phyloP scores from a whole-genome alignment of 2,797 vertebrate species.

The Odontamblyopus lacepedii region DNA sequence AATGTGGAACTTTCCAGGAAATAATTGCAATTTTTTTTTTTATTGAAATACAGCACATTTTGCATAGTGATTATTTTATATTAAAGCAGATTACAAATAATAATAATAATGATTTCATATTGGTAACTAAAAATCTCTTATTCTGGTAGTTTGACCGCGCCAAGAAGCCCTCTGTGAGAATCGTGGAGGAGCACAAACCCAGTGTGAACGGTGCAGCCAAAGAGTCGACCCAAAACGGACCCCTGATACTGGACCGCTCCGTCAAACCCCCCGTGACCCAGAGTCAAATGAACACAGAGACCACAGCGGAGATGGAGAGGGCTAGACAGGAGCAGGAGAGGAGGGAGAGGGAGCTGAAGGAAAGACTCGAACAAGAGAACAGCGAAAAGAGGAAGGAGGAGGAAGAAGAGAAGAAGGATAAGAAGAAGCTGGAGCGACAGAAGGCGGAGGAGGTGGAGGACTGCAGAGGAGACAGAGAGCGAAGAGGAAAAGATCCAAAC shows the following conservation, averaged over 20 bases:
- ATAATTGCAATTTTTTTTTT: too few relatives aligned
- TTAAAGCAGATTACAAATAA: background rate
- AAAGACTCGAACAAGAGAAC: constrained; percentile 49
- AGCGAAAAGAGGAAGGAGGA: constrained; percentile 62
- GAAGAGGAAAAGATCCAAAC: constrained; percentile 73
- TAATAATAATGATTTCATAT: background rate
- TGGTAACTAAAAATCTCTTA: background rate
- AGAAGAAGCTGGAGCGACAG: constrained; percentile 74
- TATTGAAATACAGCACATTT: too few relatives aligned
- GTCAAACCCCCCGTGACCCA: constrained; percentile 78
- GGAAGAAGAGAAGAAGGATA: constrained; percentile 80
- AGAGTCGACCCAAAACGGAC: constrained; percentile 77
- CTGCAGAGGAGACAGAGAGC: constrained; percentile 70
- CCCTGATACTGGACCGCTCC: constrained; percentile 84
- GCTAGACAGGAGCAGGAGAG: constrained; percentile 81
- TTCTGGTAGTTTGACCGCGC: constrained; percentile 88
- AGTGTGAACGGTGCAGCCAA: constrained; percentile 66
- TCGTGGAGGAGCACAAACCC: constrained; percentile 68
- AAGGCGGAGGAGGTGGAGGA: constrained; percentile 69
- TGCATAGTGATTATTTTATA: too few relatives aligned
- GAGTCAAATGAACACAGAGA: constrained; percentile 78
- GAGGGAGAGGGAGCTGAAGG: constrained; percentile 45
- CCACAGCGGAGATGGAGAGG: constrained; percentile 78
- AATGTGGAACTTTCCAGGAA: too few relatives aligned
- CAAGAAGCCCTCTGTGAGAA: constrained; percentile 85